These are phyloP conservation scores for Vultur gryphus DNA, from an alignment of 2,797 vertebrate species.

Conservation along the genomic window DNA sequence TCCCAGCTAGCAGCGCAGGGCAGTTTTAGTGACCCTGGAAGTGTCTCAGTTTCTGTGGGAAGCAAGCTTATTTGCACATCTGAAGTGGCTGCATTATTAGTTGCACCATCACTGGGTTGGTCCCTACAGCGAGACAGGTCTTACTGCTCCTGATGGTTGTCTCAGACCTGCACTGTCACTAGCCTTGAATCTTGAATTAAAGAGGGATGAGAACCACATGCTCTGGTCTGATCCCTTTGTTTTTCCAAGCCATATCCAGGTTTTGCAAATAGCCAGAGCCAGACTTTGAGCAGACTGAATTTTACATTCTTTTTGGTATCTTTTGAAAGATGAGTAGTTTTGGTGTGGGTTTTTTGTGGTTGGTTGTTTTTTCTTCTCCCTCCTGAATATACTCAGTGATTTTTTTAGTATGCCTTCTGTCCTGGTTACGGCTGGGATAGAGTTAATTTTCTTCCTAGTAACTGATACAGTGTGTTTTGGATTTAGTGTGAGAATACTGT, in stretches of 20 bases:
- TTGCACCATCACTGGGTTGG: not conserved
- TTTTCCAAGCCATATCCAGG: not conserved
- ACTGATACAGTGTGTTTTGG: no score
- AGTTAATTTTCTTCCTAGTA: no score
- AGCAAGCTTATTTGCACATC: not conserved
- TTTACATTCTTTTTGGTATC: not conserved
- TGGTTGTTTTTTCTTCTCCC: not conserved
- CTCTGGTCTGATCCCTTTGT: not conserved
- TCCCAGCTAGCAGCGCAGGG: not conserved
- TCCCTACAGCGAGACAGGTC: not conserved
- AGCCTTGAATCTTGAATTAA: not conserved
- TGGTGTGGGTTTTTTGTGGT: not conserved
- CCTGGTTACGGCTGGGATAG: no score
- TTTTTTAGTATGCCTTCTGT: not conserved
- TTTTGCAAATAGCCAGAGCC: not conserved
- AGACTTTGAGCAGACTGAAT: not conserved
- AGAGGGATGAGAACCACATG: not conserved
- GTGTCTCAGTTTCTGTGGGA: not conserved
- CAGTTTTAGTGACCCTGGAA: not conserved
- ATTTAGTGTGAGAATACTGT: no score
- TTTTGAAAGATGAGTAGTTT: not conserved
- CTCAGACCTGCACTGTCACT: not conserved
- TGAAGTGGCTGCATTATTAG: not conserved
- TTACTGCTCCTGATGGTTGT: not conserved
- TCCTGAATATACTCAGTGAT: not conserved